phyloP scores from a whole-genome alignment of 2,113 vertebrate species.

The Crypturellus undulatus region DNA sequence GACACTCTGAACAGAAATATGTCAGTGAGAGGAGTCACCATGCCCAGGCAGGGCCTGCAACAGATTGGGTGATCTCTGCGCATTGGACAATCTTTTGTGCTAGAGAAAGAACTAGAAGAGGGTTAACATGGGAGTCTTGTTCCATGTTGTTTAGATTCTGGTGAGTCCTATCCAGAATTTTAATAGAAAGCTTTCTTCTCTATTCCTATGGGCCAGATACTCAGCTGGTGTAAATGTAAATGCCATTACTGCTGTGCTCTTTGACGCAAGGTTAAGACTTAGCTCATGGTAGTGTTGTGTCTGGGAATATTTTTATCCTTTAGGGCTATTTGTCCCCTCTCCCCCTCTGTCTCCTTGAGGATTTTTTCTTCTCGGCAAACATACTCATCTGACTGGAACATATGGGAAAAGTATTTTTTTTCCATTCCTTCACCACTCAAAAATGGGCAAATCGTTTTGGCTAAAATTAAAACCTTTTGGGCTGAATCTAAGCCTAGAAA shows the following conservation, averaged over 20 bases:
- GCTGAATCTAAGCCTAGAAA: conserved; percentile 71
- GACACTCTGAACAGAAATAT: background rate
- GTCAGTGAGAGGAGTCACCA: background rate
- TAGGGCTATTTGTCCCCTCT: conserved; percentile 25
- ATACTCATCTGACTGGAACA: conserved; percentile 49
- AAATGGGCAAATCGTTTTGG: conserved; percentile 58
- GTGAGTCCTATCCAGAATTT: conserved; percentile 4
- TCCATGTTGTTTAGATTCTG: conserved; percentile 33
- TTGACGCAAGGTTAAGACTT: conserved; percentile 54
- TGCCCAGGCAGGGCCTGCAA: background rate
- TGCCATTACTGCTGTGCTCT: conserved; percentile 20
- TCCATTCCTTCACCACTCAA: conserved; percentile 61
- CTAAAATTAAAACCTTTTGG: conserved; percentile 72
- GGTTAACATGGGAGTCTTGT: background rate
- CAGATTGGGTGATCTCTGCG: background rate
- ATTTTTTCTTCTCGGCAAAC: conserved; percentile 48
- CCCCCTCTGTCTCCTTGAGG: conserved; percentile 14
- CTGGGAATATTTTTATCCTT: conserved; percentile 70
- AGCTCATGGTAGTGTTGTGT: conserved; percentile 61
- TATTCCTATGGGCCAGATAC: conserved; percentile 43
- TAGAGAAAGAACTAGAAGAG: background rate
- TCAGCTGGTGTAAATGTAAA: conserved; percentile 58
- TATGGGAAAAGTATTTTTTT: conserved; percentile 69
- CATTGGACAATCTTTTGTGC: background rate
- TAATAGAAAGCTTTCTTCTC: conserved; percentile 54